Percentiles rank a stretch among this genome's conserved stretches.
phyloP scores from a whole-genome alignment of 1,140 invertebrate species.

The Drosophila subobscura region DNA sequence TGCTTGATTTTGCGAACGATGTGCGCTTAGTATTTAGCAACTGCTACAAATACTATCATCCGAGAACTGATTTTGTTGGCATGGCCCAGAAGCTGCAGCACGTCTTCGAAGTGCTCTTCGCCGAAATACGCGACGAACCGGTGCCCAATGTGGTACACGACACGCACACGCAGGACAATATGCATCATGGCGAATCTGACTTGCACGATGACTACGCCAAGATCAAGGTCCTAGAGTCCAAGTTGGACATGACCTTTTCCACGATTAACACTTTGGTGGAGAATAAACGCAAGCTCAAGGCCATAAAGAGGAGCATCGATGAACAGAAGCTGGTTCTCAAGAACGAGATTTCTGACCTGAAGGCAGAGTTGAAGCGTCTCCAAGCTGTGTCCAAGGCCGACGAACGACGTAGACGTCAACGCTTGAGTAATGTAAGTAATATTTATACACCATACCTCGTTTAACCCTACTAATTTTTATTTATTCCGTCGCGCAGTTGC shows the following conservation, averaged over 20 bases:
- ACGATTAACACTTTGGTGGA: no score
- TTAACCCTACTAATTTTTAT: no score
- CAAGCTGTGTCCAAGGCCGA: conserved; percentile 85
- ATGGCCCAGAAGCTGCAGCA: conserved; percentile 99
- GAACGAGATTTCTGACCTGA: conserved; percentile 92
- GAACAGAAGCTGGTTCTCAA: conserved; percentile 87
- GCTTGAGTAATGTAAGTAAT: no score
- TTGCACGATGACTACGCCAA: conserved; percentile 93
- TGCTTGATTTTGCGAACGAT: conserved; percentile 96
- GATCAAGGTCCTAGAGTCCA: conserved; percentile 94
- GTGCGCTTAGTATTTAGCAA: conserved; percentile 99
- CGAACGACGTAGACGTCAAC: conserved; percentile 86
- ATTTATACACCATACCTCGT: no score
- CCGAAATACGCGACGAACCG: conserved; percentile 97
- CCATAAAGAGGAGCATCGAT: no score
- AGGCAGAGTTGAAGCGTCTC: conserved; percentile 56
- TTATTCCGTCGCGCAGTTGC: no score
- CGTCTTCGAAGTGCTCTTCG: conserved; percentile 98
- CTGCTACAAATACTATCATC: conserved; percentile 98
- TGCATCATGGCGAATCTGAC: conserved; percentile 86
- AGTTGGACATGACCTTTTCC: conserved; percentile 85
- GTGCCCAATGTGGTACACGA: conserved; percentile 87
- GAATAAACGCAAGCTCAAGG: no score
- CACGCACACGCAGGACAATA: conserved; percentile 85
- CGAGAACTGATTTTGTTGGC: conserved; percentile 97